Base-by-base conservation (phyloP, 2,888 invertebrate species). In the Oligia fasciuncula region DNA sequence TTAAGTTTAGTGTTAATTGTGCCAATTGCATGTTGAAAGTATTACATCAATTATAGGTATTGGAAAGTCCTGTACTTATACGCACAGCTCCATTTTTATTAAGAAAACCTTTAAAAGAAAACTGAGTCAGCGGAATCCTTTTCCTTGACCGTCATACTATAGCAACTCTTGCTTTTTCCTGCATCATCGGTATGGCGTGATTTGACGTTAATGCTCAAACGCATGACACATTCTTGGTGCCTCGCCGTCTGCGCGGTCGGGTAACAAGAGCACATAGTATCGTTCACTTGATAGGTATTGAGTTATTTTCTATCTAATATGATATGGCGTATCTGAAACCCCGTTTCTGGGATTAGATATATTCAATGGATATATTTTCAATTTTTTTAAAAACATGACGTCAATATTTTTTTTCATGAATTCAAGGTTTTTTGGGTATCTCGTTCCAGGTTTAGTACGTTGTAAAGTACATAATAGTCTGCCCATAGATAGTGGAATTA, bases 111-210 rank as follows among this genome's bases (percentile, higher is more conserved):
- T 23, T 40, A 23, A 62, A 68, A 60, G 49, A 76, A 54, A 77
- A 65, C 49, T 57, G 29, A 66, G 17, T 57, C 60, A 46, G 40
- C 14, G 14, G 9, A 51, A 63, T 19, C 2, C 0, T 71, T 57
- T 77, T 63, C 72, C 65, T 35, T 70, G 40, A 60, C 51, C 51
- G 65, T 43, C 70, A 70, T 62, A 6, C 11, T 29, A 11, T 6
- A 14, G n/a, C 23, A 57, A 60, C 13, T 71, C 23, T 74, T 51
- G 51, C 63, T 46, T 51, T 51, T 73, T 49, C 70, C 76, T 85
- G 83, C 85, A 80, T 85, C 86, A 85, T 57, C 23, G 29, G 65
- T n/a, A 57, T 86, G 80, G 76, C 62, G 83, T 68, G 85, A 85
- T 69, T 29, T 74, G 76, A 83, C 86, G 86, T 85, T 80, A 72